These are phyloP conservation scores for Ischnus inquisitorius DNA, from an alignment of 2,888 invertebrate species.

Conservation along the genomic window DNA sequence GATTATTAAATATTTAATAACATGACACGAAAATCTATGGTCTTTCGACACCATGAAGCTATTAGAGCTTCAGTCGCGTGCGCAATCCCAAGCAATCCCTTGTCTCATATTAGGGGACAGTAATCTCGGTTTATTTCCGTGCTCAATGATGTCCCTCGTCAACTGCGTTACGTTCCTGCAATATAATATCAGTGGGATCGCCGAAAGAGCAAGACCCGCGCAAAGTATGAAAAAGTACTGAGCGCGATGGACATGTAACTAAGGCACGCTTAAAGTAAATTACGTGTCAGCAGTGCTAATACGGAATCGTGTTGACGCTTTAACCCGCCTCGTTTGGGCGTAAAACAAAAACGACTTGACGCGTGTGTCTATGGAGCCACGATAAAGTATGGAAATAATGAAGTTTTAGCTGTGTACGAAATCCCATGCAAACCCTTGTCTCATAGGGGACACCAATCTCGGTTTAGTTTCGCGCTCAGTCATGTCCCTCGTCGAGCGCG, in stretches of 20 bases:
- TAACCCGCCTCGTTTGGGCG: neutral
- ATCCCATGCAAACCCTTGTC: constrained; percentile 11
- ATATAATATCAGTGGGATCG: neutral
- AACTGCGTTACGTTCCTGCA: constrained; percentile 41
- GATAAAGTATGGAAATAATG: neutral
- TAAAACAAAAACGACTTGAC: neutral
- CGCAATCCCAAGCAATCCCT: constrained; percentile 7
- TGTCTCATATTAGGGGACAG: constrained; percentile 1
- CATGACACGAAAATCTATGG: too few species aligned
- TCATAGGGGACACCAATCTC: constrained; percentile 31
- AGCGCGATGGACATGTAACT: too few species aligned
- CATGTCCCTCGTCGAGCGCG: constrained; percentile 43
- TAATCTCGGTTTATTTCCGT: constrained; percentile 45
- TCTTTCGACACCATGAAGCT: too few species aligned
- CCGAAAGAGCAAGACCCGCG: neutral
- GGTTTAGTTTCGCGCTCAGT: constrained; percentile 37
- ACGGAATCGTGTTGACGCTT: too few species aligned
- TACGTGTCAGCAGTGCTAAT: too few species aligned
- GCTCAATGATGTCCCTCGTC: constrained; percentile 34
- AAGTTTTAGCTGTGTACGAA: neutral
- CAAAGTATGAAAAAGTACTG: too few species aligned
- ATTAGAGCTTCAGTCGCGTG: neutral
- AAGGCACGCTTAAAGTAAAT: too few species aligned
- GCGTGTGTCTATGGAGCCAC: neutral
- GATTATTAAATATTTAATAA: too few species aligned